Evolutionary conservation across 2,797 vertebrate species (phyloP).

Genomic region (Philypnodon macrostomus): DNA sequence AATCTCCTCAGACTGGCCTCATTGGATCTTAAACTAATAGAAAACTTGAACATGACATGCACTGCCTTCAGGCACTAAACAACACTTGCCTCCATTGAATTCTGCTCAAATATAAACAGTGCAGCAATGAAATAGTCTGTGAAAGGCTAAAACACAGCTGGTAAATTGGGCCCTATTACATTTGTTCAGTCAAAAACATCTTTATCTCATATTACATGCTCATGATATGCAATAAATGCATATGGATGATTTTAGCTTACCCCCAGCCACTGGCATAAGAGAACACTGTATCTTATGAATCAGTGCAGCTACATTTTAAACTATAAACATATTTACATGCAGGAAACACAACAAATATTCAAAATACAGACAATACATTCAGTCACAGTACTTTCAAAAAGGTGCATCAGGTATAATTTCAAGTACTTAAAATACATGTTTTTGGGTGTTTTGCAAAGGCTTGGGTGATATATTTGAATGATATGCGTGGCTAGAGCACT

Average conservation of each 20-base stretch:
- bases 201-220: conserved; percentile 3
- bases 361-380: conserved; percentile 1
- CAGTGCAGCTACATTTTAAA: conserved; percentile 6
- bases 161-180: neutral
- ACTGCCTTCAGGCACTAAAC: conserved; percentile 8
- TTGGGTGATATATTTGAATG: conserved; percentile 8
- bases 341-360: conserved; percentile 21
- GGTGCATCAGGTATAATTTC: conserved; percentile 38
- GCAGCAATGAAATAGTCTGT: neutral
- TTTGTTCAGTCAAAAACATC: conserved; percentile 1
- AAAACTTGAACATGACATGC: conserved; percentile 11
- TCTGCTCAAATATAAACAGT: conserved; percentile 11
- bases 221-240: conserved; percentile 13
- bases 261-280: conserved; percentile 20
- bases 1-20: conserved; percentile 26
- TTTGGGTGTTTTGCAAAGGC: conserved; percentile 50
- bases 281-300: conserved; percentile 19
- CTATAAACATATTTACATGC: conserved; percentile 12
- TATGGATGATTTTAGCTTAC: conserved; percentile 23
- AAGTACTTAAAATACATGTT: conserved; percentile 42
- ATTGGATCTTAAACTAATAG: conserved; percentile 15
- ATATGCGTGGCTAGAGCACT: conserved; percentile 1
- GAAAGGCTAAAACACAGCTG: neutral
- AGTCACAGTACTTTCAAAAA: conserved; percentile 27
- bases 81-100: conserved; percentile 13